A percentile compares a stretch with the other conserved stretches of the same genome.
These are phyloP conservation scores for Ectropis crepuscularia DNA, from an alignment of 2,888 invertebrate species.

Conservation along the genomic window DNA sequence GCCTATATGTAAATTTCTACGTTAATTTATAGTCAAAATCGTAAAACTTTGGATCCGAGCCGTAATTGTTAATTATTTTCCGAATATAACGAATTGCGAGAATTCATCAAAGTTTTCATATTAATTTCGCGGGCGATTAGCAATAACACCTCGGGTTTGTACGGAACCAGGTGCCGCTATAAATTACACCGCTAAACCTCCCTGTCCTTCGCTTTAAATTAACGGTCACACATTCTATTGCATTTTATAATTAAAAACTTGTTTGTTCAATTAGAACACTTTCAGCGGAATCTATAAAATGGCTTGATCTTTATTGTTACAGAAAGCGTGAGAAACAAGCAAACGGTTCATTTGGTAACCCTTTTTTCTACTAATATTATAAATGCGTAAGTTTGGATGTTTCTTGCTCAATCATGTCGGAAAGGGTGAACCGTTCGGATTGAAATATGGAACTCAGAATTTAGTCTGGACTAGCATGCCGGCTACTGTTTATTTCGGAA, in stretches of 20 bases:
- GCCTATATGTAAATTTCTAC: too few species aligned
- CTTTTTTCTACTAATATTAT: too few species aligned
- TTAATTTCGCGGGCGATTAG: conserved; percentile 61
- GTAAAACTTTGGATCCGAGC: conserved; percentile 1
- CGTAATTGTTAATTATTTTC: conserved; percentile 24
- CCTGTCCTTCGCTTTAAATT: conserved; percentile 44
- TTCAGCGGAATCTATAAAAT: too few species aligned
- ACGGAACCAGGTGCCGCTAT: conserved; percentile 54
- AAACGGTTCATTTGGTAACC: too few species aligned
- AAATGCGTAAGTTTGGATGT: too few species aligned
- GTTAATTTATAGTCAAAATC: not conserved
- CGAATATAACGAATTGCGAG: conserved; percentile 25
- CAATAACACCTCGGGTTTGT: conserved; percentile 52
- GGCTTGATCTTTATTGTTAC: too few species aligned
- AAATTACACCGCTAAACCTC: conserved; percentile 50
- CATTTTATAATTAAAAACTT: conserved; percentile 20
- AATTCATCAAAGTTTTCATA: conserved; percentile 53
- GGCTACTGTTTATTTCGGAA: too few species aligned
- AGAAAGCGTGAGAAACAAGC: too few species aligned
- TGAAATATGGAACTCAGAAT: too few species aligned
- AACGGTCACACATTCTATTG: conserved; percentile 49
- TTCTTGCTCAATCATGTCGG: too few species aligned
- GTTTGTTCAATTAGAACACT: conserved; percentile 4
- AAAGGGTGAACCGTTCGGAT: too few species aligned
- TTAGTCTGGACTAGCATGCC: too few species aligned